phyloP scores from a whole-genome alignment of 2,888 invertebrate species.

The Stenoptilia bipunctidactyla region DNA sequence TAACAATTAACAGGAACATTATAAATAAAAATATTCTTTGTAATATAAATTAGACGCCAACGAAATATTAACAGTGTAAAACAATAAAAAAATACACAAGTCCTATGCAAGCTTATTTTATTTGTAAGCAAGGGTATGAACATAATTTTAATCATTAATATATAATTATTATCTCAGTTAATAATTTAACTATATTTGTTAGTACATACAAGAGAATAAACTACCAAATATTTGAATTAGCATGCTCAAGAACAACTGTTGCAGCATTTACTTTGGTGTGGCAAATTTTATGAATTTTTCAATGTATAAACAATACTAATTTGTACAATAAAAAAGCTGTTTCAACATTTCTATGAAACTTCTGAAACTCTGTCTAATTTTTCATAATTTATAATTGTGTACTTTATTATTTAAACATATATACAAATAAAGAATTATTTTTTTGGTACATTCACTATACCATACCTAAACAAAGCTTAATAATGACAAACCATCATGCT shows the following conservation, averaged over 20 bases:
- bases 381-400: not conserved
- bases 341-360: conserved; percentile 11
- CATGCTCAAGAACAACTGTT: conserved; percentile 29
- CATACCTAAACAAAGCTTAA: conserved; percentile 12
- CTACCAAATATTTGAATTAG: conserved; percentile 17
- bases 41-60: conserved; percentile 3
- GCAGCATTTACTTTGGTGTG: conserved; percentile 38
- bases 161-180: too few species aligned
- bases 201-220: too few species aligned
- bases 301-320: conserved; percentile 5
- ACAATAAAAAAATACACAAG: too few species aligned
- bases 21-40: conserved; percentile 10
- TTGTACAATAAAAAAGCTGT: conserved; percentile 2
- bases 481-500: too few species aligned
- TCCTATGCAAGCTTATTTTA: too few species aligned
- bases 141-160: too few species aligned
- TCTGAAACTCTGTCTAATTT: conserved; percentile 7
- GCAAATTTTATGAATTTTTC: conserved; percentile 18
- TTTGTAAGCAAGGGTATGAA: too few species aligned
- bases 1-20: conserved; percentile 26
- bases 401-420: conserved; percentile 19
- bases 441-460: conserved; percentile 21
- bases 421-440: conserved; percentile 24
- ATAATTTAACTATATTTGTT: too few species aligned
- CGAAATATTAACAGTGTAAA: too few species aligned